phyloP scores from a whole-genome alignment of 2,113 vertebrate species.

The Scolopax mira region DNA sequence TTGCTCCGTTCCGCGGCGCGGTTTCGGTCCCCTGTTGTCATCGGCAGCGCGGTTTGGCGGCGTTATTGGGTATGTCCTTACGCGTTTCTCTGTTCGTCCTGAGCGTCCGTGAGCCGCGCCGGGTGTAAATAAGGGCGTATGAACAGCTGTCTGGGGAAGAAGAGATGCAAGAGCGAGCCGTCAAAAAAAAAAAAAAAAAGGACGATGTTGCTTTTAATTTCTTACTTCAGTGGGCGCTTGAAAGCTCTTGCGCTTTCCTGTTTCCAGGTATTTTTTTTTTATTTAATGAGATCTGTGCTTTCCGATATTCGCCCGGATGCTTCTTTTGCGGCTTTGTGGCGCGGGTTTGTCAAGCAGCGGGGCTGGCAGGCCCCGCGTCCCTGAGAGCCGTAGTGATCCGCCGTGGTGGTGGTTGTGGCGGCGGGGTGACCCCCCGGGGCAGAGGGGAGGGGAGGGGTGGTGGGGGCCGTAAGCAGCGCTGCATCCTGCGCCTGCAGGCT shows the following conservation, averaged over 20 bases:
- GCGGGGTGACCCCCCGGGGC: not conserved
- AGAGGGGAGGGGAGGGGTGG: not conserved
- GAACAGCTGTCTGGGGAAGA: not conserved
- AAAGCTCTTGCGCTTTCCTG: not conserved
- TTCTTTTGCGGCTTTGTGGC: accelerated
- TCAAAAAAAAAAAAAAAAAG: accelerated
- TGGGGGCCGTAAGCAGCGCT: accelerated
- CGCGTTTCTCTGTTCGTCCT: not conserved
- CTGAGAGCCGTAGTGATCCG: not conserved
- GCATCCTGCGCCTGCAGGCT: accelerated
- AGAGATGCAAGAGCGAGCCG: not conserved
- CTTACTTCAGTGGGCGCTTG: not conserved
- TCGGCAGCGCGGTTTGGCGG: not conserved
- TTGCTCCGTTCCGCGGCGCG: not conserved
- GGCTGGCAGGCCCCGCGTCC: not conserved
- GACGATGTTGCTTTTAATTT: not conserved
- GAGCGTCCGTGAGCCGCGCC: not conserved
- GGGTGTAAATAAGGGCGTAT: accelerated
- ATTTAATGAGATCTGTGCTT: not conserved
- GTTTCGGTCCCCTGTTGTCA: not conserved
- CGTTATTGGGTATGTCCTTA: accelerated
- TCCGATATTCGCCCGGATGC: accelerated
- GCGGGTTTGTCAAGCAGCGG: not conserved
- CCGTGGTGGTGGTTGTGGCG: accelerated
- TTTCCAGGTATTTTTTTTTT: not conserved